Base-by-base conservation (phyloP, 2,113 vertebrate species). In the Mastomys natalensis region DNA sequence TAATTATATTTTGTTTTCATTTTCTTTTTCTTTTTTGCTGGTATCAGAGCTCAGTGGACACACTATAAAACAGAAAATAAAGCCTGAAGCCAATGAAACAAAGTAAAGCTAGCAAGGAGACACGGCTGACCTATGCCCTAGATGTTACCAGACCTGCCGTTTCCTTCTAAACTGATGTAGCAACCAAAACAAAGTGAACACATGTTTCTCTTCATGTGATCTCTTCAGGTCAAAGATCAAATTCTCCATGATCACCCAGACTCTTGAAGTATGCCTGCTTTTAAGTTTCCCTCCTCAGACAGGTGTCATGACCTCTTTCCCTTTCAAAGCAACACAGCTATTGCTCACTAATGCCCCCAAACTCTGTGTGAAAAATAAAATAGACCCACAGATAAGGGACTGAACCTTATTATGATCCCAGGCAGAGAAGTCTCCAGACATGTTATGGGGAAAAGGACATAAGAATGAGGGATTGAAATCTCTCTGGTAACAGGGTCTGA, bases 291-390 rank as follows among this genome's bases (percentile, higher is more conserved):
- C 74, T 90, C n/a, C 55, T 68, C 66, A 85, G n/a, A 90, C 31
- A 66, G 29, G 51, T 12, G 1, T 9, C 51, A 13, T 74, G 82
- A 70, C 70, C 72, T 68, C 70, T 26, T 78, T 70, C 80, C n/a
- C 31, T 92, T 95, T 78, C 73, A 78, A 90, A 93, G 55, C 13
- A 85, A 58, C 12, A 87, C 17, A 90, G 15, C 34, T 81, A 37
- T 45, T 60, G 51, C 53, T 66, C 66, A 81, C 12, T 7, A 55
- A n/a, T 89, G 72, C 53, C 85, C 40, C 64, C 16, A 93, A 48
- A 87, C 60, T 51, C 22, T 94, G 78, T 93, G 89, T 96, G 82
- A 97, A 76, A 96, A 96, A 68, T 37, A 96, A 76, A 96, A 68
- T 19, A 97, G 86, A 82, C 0, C 48, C 91, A 95, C 78, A 48